phyloP scores from a whole-genome alignment of 2,888 invertebrate species.

The Eupithecia subumbrata region DNA sequence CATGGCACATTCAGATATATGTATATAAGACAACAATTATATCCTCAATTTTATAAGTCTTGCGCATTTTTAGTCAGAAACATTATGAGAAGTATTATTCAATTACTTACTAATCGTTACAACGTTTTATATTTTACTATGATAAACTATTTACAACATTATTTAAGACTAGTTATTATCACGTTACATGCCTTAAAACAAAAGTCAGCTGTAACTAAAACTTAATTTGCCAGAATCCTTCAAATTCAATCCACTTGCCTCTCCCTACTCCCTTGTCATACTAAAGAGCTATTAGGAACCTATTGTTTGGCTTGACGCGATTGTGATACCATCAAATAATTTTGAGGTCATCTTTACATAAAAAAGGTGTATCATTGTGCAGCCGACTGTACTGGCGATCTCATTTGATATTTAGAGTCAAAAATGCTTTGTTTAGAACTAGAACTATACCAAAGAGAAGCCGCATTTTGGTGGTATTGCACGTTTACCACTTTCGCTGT shows the following conservation, averaged over 20 bases:
- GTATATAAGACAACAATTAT: slow-evolving; percentile 26
- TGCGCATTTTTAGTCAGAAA: slow-evolving; percentile 43
- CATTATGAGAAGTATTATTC: slow-evolving; percentile 53
- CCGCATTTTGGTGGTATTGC: background rate
- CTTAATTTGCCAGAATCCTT: background rate
- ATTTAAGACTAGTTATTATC: slow-evolving; percentile 81
- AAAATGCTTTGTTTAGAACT: background rate
- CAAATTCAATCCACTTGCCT: background rate
- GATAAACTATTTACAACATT: slow-evolving; percentile 72
- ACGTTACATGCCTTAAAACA: slow-evolving; percentile 70
- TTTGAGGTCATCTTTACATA: background rate
- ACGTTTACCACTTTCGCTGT: background rate
- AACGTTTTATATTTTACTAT: slow-evolving; percentile 60
- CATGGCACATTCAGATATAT: slow-evolving; percentile 62
- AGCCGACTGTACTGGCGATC: background rate
- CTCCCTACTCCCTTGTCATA: background rate
- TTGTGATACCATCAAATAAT: background rate
- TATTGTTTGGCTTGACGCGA: background rate
- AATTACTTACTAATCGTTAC: slow-evolving; percentile 57
- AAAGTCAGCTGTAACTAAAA: slow-evolving; percentile 44
- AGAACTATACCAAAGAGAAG: background rate
- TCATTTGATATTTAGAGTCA: background rate
- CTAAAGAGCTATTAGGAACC: background rate
- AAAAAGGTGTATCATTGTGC: background rate
- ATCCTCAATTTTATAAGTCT: slow-evolving; percentile 57